phyloP scores from a whole-genome alignment of 2,888 invertebrate species.

The Tridacna crocea region DNA sequence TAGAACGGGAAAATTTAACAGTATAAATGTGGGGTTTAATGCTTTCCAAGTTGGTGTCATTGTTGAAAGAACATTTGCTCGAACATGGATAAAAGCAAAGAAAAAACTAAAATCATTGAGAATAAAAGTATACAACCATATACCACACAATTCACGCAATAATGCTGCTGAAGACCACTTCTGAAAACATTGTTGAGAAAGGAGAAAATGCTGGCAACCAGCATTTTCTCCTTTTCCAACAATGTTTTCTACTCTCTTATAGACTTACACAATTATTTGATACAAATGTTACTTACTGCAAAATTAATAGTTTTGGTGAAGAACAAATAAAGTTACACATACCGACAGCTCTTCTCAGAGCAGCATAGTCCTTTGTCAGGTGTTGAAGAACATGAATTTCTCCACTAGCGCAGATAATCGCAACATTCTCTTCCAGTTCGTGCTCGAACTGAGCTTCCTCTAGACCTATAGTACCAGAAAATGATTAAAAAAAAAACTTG shows the following conservation, averaged over 20 bases:
- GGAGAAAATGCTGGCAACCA: neutral
- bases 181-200: neutral
- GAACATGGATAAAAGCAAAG: too few relatives aligned
- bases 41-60: too few relatives aligned
- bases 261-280: too few relatives aligned
- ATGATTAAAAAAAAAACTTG: neutral
- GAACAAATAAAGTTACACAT: slow-evolving; percentile 1
- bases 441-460: slow-evolving; percentile 49
- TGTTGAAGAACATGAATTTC: slow-evolving; percentile 40
- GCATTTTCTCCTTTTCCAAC: slow-evolving; percentile 3
- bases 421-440: slow-evolving; percentile 51
- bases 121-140: too few relatives aligned
- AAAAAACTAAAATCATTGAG: too few relatives aligned
- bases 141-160: too few relatives aligned
- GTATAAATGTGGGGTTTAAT: too few relatives aligned
- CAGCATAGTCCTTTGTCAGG: slow-evolving; percentile 43
- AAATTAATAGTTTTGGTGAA: too few relatives aligned
- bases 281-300: too few relatives aligned
- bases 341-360: slow-evolving; percentile 33
- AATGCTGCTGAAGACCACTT: too few relatives aligned
- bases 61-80: too few relatives aligned
- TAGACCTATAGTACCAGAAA: slow-evolving; percentile 28
- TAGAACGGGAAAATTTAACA: too few relatives aligned
- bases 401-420: slow-evolving; percentile 31
- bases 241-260: slow-evolving; percentile 3